A percentile compares a stretch with the other conserved stretches of the same genome.
These are phyloP conservation scores for Eurosta solidaginis DNA, from an alignment of 1,140 invertebrate genomes.

Conservation along the genomic window DNA sequence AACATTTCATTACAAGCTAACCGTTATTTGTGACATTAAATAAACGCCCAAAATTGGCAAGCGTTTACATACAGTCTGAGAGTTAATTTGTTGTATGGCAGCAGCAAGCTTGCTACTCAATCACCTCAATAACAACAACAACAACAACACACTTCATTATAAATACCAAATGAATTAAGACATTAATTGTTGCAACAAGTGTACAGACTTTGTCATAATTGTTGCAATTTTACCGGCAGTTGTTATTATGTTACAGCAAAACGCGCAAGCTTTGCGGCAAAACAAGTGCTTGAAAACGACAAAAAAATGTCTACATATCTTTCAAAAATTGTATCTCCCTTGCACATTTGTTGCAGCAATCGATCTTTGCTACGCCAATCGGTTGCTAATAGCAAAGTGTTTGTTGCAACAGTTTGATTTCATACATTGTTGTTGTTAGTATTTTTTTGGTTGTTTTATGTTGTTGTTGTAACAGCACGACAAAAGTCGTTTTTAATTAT, in stretches of 20 bases:
- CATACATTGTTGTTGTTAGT: background rate
- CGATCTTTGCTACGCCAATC: background rate
- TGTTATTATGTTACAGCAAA: conserved; percentile 4
- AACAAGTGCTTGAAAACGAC: background rate
- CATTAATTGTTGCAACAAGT: conserved; percentile 20
- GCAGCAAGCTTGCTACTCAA: background rate
- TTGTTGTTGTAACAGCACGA: conserved; percentile 11
- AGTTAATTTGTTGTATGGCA: background rate
- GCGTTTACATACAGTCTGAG: background rate
- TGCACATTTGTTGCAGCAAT: background rate
- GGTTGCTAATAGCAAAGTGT: background rate
- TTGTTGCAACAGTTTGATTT: background rate
- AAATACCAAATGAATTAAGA: background rate
- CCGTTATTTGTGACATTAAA: background rate
- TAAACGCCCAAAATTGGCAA: conserved; percentile 6
- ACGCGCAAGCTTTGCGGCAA: background rate
- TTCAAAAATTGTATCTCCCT: background rate
- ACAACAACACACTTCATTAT: background rate
- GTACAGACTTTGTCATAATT: conserved; percentile 17
- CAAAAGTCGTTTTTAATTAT: conserved; percentile 15
- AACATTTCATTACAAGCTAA: background rate
- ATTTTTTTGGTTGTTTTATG: background rate
- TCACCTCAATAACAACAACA: background rate
- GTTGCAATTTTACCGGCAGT: conserved; percentile 5
- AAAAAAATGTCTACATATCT: background rate